These are phyloP conservation scores for Drosophila carrolli DNA, from an alignment of 1,140 invertebrate genomes.

Conservation along the genomic window DNA sequence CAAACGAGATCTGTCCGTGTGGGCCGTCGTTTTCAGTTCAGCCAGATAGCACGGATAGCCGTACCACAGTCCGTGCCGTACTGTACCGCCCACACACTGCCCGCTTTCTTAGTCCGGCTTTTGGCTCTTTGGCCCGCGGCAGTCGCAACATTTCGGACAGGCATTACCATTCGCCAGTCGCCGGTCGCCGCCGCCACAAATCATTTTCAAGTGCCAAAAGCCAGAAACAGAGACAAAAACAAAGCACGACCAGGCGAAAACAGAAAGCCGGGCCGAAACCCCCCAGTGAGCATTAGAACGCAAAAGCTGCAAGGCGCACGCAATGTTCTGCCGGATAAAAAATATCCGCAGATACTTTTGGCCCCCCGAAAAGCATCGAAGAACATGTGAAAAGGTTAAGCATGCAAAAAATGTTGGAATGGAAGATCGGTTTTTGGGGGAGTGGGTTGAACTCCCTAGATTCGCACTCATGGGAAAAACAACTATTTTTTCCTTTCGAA, in stretches of 20 bases:
- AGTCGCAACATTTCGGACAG: slow-evolving; percentile 44
- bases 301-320: slow-evolving; percentile 25
- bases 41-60: slow-evolving; percentile 14
- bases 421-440: neutral
- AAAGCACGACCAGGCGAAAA: slow-evolving; percentile 28
- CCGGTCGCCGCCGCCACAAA: slow-evolving; percentile 68
- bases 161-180: slow-evolving; percentile 44
- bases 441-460: neutral
- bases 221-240: slow-evolving; percentile 37
- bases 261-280: slow-evolving; percentile 36
- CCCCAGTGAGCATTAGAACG: slow-evolving; percentile 56
- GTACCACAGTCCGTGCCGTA: neutral
- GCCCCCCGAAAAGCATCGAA: neutral
- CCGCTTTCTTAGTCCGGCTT: slow-evolving; percentile 49
- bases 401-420: neutral
- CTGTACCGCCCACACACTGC: slow-evolving; percentile 57
- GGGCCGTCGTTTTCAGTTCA: slow-evolving; percentile 45
- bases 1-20: slow-evolving; percentile 69
- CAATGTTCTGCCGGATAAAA: slow-evolving; percentile 44
- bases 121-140: slow-evolving; percentile 20
- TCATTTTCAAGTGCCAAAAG: slow-evolving; percentile 77
- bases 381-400: slow-evolving; percentile 10
- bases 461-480: too few species aligned
- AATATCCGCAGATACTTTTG: slow-evolving; percentile 13
- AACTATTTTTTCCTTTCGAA: too few species aligned